Evolutionary conservation across 23 tunicate genomes (phyloP), one percentile per base, ranked within the genome.

Genomic region (Oikopleura dioica): DNA sequence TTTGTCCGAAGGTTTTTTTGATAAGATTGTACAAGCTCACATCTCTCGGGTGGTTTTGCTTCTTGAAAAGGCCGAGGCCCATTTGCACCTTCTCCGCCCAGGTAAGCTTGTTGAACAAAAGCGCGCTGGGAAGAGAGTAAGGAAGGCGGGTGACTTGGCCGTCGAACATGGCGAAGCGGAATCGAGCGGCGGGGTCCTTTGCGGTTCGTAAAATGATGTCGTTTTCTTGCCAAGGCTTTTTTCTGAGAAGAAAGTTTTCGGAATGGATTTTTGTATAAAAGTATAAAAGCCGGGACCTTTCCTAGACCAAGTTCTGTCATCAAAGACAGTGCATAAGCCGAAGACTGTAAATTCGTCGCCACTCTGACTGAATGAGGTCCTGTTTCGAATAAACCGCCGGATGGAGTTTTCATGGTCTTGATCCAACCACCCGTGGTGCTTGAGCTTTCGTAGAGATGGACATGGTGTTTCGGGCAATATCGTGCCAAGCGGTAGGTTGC

Each of bases 311-410:
- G 33, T 28, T 63, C 72, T 24, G 72, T 63, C 72, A 63, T 12
- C 16, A 63, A 31, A 2, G 72, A 63, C 30, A 63, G 4, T 28
- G 72, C 33, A 28, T 63, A 63, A 2, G 16, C 26, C 26, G 72
- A 63, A 4, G 72, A 23, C 5, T 23, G 30, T 12, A 12, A 23
- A 31, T 24, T 21, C 72, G 16, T 63, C 26, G 16, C 26, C 16
- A 63, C 16, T 21, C 72, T 24, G 33, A 63, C 72, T 63, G 72
- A 12, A 63, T 63, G 72, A 16, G 72, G 72, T 28, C 72, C 72
- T 2, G 4, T 12, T 63, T 63, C 72, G 26, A 63, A 63, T 28
- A 63, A 31, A 2, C 30, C 72, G 2, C 72, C 72, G 4, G 72
- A 21, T 63, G 72, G 72, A 4, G 72, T 12, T 2, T 23, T 16